Base-by-base conservation (phyloP, 2,797 vertebrate species). In the Poeciliopsis presidionis region DNA sequence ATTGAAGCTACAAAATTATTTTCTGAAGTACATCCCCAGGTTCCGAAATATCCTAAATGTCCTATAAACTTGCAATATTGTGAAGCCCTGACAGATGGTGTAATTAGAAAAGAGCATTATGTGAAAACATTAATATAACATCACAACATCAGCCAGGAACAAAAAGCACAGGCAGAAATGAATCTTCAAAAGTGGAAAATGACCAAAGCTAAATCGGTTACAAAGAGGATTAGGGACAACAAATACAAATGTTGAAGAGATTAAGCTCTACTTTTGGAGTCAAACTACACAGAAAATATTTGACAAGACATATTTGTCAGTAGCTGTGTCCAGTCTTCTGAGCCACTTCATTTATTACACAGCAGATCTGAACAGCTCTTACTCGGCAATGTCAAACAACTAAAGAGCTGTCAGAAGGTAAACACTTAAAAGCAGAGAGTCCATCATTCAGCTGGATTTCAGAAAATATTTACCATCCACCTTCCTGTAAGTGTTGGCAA, bases 381-480 rank as follows among this genome's bases (percentile, higher is more conserved):
- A 65, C 36, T 65, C 4, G 1, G 36, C 14, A 39, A 65, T 39
- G 63, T 41, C 39, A 70, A 14, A 45, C 39, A 70, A 70, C 22
- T 70, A 28, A 16, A 20, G 30, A 77, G 14, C 30, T 9, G 8
- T 12, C 18, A 59, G 30, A 45, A 79, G 73, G 11, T 75, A 73
- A 85, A 77, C 33, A 18, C 51, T 81, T 79, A 83, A 78, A 84
- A 86, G 86, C 72, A 57, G n/a, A 80, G 63, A 65, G 41, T 13
- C 7, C 20, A 45, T 25, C 45, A 65, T 65, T 72, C n/a, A 63
- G 72, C 12, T 65, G 14, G 5, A 3, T 49, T 55, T 72, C 57
- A 47, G n/a, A 5, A 81, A 79, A 77, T 67, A 16, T 72, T 71
- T 53, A 53, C 25, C 41, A 45, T n/a, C 25, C 41, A n/a, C 11